Evolutionary conservation across 2,888 invertebrate genomes (phyloP), one percentile per base, ranked within the genome.

Genomic region (Hydrotaea diabolus): DNA sequence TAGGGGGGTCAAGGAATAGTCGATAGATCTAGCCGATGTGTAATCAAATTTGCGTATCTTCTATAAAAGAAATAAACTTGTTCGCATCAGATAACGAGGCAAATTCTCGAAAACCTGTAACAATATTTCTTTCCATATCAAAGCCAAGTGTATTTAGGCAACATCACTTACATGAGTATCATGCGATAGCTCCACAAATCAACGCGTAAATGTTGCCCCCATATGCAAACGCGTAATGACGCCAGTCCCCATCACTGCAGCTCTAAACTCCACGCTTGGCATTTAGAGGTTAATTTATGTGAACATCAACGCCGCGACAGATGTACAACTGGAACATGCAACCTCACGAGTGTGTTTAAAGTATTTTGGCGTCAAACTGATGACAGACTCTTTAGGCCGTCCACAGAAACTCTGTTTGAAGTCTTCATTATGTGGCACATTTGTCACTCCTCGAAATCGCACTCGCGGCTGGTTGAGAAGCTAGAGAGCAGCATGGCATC

Each of bases 341-440:
- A 21, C 39, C 39, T 53, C 49, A 53, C 31, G 31, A 7, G 75
- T 66, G 26, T 46, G 36, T 77, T 66, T 59, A 81, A 81, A 82
- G 80, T 82, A 77, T 72, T 82, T 53, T 69, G 78, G 82, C 86
- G 82, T 78, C 86, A 78, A 73, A 74, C 77, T 43, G 89, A 23
- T 69, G 69, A 46, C 69, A 69, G 21, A 86, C 88, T 85, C 19
- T 59, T 39, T 69, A 21, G 0, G 57, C 43, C n/a, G 69, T 53
- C 23, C 26, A 49, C 66, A 69, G 57, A 74, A 77, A 72, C 87
- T 88, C 87, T 89, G 89, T 90, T 90, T 90, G 90, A 90, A 90
- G 90, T 90, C 88, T 89, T 88, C 88, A 89, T 89, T 90, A 89
- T 89, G 90, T 87, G 89, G 86, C 87, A 88, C 90, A 90, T 90